Evolutionary conservation across 2,797 vertebrate species (phyloP).

Genomic region (Halcyon badia): DNA sequence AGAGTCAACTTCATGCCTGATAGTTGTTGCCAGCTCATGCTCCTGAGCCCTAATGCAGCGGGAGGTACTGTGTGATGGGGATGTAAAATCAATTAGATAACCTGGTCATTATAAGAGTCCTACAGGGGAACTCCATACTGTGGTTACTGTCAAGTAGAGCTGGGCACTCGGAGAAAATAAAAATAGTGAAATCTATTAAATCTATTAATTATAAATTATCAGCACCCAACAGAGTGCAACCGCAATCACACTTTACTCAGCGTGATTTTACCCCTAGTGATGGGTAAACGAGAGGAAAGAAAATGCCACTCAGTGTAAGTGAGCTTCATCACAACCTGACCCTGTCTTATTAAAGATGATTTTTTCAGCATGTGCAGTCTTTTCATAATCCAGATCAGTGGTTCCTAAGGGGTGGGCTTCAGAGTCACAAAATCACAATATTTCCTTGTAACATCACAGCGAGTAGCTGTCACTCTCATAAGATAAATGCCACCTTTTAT

Average conservation of each 20-base stretch:
- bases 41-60: not conserved
- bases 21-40: not conserved
- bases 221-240: not conserved
- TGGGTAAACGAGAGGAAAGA: not conserved
- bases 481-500: slow-evolving; percentile 37
- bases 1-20: not conserved
- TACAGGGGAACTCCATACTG: not conserved
- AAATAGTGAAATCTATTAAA: not conserved
- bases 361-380: not conserved
- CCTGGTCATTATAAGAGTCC: not conserved
- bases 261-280: not conserved
- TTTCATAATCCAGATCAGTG: slow-evolving; percentile 8
- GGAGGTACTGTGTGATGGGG: not conserved
- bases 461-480: slow-evolving; percentile 5
- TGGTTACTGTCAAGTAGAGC: not conserved
- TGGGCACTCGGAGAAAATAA: not conserved
- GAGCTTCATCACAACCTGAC: not conserved
- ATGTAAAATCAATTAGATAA: not conserved
- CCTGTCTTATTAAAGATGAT: not conserved
- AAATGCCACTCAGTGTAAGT: not conserved
- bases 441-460: not conserved
- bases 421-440: slow-evolving; percentile 19
- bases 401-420: slow-evolving; percentile 31
- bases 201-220: not conserved
- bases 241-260: not conserved